phyloP scores from a whole-genome alignment of 92 coral and sea anemone genomes.

The Epizoanthus stellaris region DNA sequence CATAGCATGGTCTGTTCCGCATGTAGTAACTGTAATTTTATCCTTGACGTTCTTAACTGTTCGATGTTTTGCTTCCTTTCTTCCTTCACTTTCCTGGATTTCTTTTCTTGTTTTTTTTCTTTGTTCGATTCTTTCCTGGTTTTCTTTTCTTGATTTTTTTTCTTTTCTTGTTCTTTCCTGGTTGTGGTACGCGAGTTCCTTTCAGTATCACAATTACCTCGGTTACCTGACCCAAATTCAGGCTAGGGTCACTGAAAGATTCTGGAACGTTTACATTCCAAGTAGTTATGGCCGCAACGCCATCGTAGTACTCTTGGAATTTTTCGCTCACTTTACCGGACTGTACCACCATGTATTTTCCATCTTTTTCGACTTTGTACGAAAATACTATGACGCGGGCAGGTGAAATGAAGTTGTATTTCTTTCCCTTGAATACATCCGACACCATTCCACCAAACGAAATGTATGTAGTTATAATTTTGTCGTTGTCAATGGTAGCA shows the following conservation, averaged over 20 bases:
- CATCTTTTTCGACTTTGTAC: conserved; percentile 36
- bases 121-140: too few species aligned
- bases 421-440: conserved; percentile 39
- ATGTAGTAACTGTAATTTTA: too few species aligned
- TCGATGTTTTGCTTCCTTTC: too few species aligned
- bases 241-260: conserved; percentile 23
- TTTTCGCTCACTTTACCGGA: conserved; percentile 50
- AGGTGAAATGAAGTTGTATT: conserved; percentile 39
- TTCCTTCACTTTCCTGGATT: not conserved
- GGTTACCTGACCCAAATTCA: conserved; percentile 21
- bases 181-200: conserved; percentile 62
- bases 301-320: conserved; percentile 58
- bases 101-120: too few species aligned
- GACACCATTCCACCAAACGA: conserved; percentile 57
- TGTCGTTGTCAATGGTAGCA: conserved; percentile 3
- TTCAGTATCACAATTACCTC: conserved; percentile 40
- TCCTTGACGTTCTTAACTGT: too few species aligned
- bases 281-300: conserved; percentile 58
- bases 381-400: conserved; percentile 56
- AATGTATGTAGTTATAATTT: conserved; percentile 31
- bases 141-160: too few species aligned
- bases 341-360: conserved; percentile 21
- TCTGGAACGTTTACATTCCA: conserved; percentile 52
- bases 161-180: too few species aligned
- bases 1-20: too few species aligned